These are phyloP conservation scores for Holothuria glaberrima DNA, from an alignment of 35 echinoderm and acorn worm species.

Conservation along the genomic window DNA sequence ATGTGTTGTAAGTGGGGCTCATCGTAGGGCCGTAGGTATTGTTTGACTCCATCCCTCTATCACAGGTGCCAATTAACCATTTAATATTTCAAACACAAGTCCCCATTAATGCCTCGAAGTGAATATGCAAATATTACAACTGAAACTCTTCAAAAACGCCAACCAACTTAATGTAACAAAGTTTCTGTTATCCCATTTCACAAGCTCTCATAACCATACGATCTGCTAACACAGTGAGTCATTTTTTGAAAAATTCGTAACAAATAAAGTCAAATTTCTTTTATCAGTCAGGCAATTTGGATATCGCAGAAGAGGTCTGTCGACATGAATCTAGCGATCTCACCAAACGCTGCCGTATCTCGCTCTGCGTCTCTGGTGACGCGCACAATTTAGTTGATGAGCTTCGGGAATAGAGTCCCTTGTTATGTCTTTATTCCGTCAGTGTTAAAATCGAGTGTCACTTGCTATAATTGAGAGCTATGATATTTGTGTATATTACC, in stretches of 20 bases:
- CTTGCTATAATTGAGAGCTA: conserved; percentile 60
- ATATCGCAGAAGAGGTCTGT: conserved; percentile 11
- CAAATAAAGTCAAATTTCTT: conserved; percentile 46
- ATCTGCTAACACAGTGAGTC: too few species aligned
- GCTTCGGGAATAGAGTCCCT: conserved; percentile 31
- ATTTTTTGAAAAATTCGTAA: conserved; percentile 20
- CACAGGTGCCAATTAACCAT: too few species aligned
- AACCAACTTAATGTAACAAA: too few species aligned
- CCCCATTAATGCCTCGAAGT: too few species aligned
- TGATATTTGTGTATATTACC: conserved; percentile 68
- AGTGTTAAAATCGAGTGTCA: conserved; percentile 52
- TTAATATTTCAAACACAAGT: too few species aligned
- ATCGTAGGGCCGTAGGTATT: too few species aligned
- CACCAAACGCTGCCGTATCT: not conserved
- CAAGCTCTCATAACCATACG: too few species aligned
- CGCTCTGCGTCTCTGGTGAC: conserved; percentile 21
- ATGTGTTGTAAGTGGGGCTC: too few species aligned
- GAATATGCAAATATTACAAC: too few species aligned
- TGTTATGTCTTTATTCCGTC: conserved; percentile 50
- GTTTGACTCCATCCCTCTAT: too few species aligned
- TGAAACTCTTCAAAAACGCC: too few species aligned
- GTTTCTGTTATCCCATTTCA: too few species aligned
- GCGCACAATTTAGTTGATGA: conserved; percentile 54
- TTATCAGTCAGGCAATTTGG: conserved; percentile 24
- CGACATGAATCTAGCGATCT: not conserved